Evolutionary conservation across 2,888 invertebrate species (phyloP).

Genomic region (Sinodicranocentrus sp.): DNA sequence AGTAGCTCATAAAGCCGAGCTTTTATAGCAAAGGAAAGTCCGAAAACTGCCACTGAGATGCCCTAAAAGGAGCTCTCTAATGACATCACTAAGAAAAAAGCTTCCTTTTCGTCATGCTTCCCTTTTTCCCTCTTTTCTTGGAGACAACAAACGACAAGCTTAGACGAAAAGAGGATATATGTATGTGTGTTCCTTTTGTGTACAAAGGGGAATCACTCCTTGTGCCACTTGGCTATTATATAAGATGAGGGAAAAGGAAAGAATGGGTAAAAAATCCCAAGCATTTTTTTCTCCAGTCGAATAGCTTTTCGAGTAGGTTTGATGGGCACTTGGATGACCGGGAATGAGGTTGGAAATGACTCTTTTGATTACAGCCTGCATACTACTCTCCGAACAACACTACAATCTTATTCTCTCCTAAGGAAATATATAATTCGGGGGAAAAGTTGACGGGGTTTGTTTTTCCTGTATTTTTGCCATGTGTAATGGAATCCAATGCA

Average conservation of each 20-base stretch:
- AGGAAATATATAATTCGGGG: slow-evolving; percentile 49
- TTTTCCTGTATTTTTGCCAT: slow-evolving; percentile 22
- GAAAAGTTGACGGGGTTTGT: slow-evolving; percentile 51
- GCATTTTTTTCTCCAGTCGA: slow-evolving; percentile 57
- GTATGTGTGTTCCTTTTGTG: neutral
- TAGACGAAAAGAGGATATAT: neutral
- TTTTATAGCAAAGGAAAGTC: slow-evolving; percentile 70
- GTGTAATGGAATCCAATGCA: slow-evolving; percentile 28
- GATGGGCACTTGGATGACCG: slow-evolving; percentile 73
- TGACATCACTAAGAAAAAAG: slow-evolving; percentile 67
- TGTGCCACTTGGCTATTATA: slow-evolving; percentile 3
- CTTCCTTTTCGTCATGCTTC: slow-evolving; percentile 39
- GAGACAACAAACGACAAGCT: slow-evolving; percentile 19
- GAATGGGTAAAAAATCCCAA: slow-evolving; percentile 64
- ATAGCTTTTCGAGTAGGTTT: slow-evolving; percentile 65
- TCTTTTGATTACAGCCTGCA: slow-evolving; percentile 71
- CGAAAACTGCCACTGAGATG: slow-evolving; percentile 64
- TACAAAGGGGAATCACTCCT: neutral
- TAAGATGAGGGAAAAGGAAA: slow-evolving; percentile 30
- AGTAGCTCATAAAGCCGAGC: slow-evolving; percentile 70
- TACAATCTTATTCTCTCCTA: slow-evolving; percentile 46
- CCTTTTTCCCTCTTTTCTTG: slow-evolving; percentile 29
- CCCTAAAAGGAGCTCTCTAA: slow-evolving; percentile 63
- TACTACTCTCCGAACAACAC: slow-evolving; percentile 28
- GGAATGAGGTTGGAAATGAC: slow-evolving; percentile 72